Percentiles rank a stretch among this genome's conserved stretches.
Evolutionary conservation across 2,888 invertebrate species (phyloP).

Genomic region (Gymnoscelis rufifasciata): DNA sequence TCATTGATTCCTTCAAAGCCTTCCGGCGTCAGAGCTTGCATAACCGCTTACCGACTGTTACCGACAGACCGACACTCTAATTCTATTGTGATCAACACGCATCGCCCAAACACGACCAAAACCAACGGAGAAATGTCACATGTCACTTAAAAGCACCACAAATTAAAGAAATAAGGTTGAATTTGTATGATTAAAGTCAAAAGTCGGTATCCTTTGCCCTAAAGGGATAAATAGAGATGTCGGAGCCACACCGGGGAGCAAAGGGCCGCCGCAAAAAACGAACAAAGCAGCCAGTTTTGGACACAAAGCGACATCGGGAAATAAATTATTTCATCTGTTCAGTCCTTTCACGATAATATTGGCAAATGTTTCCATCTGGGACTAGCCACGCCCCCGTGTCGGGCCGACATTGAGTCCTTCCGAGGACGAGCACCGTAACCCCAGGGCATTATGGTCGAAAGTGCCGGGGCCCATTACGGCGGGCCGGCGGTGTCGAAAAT

Average conservation of each 20-base stretch:
- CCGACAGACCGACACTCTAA: conserved; percentile 49
- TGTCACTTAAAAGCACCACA: conserved; percentile 20
- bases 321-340: conserved; percentile 79
- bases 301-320: conserved; percentile 75
- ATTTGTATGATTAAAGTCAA: conserved; percentile 22
- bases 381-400: conserved; percentile 69
- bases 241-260: conserved; percentile 63
- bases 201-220: conserved; percentile 60
- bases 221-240: conserved; percentile 73
- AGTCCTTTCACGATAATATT: conserved; percentile 78
- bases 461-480: conserved; percentile 35
- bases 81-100: conserved; percentile 72
- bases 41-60: conserved; percentile 55
- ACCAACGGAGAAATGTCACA: conserved; percentile 33
- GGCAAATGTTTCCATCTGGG: conserved; percentile 78
- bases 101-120: conserved; percentile 53
- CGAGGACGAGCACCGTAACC: conserved; percentile 4
- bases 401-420: conserved; percentile 42
- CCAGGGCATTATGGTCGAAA: conserved; percentile 26
- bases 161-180: conserved; percentile 21
- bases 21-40: conserved; percentile 52
- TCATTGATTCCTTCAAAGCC: conserved; percentile 44
- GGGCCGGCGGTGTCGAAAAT: conserved; percentile 65
- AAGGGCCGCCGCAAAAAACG: conserved; percentile 70
- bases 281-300: conserved; percentile 72